These are phyloP conservation scores for Pediacus dermestoides DNA, from an alignment of 2,888 invertebrate species.

Conservation along the genomic window DNA sequence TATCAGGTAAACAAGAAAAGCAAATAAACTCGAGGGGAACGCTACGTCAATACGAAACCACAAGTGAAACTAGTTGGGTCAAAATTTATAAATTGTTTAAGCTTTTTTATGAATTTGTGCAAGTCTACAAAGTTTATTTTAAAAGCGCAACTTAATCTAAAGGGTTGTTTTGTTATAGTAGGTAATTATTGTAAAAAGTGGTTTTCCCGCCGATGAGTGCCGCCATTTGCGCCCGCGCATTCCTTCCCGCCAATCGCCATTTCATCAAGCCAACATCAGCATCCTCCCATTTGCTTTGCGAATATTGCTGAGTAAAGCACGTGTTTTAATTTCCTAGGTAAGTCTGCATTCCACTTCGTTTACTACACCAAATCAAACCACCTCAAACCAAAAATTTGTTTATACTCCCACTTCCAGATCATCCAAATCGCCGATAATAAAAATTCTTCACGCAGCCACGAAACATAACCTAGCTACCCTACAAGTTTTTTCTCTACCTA, in stretches of 20 bases:
- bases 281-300: conserved; percentile 28
- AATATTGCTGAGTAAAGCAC: conserved; percentile 23
- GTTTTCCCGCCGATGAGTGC: conserved; percentile 20
- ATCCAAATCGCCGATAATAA: too few species aligned
- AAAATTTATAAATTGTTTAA: too few species aligned
- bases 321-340: conserved; percentile 24
- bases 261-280: conserved; percentile 22
- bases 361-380: too few species aligned
- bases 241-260: conserved; percentile 27
- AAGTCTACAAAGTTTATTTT: too few species aligned
- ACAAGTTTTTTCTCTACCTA: conserved; percentile 1
- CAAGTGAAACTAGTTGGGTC: too few species aligned
- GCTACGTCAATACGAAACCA: too few species aligned
- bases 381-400: background rate
- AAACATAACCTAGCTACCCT: conserved; percentile 26
- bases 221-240: conserved; percentile 13
- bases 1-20: too few species aligned
- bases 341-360: conserved; percentile 18
- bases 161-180: too few species aligned
- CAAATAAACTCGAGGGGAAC: too few species aligned
- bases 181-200: too few species aligned
- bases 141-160: too few species aligned
- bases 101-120: too few species aligned
- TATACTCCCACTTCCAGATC: background rate
- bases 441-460: conserved; percentile 3